Conservation (phyloP, 1,140 invertebrate genomes). For the Ridgeia piscesae region DNA sequence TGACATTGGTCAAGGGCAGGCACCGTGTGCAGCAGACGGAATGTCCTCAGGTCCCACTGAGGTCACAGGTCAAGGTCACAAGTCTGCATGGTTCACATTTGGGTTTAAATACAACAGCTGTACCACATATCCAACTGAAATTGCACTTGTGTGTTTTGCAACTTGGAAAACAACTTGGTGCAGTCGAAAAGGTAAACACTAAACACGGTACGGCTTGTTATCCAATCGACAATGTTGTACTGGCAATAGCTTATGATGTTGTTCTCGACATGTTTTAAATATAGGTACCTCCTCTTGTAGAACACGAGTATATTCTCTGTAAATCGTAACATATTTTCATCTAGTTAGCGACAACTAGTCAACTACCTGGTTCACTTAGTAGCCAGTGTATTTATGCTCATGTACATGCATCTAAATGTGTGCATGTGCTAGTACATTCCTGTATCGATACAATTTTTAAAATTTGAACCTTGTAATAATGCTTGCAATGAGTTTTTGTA, state of each 20-base stretch:
- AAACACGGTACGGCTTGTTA: too few species aligned
- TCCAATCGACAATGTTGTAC: too few species aligned
- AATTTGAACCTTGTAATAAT: too few species aligned
- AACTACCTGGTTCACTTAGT: neutral
- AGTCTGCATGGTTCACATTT: neutral
- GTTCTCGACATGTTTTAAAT: too few species aligned
- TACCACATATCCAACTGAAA: neutral
- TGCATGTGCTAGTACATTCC: neutral
- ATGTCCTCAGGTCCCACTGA: constrained; percentile 95
- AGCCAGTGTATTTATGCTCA: neutral
- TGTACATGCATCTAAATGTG: too few species aligned
- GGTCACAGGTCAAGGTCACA: constrained; percentile 35
- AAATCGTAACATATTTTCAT: neutral
- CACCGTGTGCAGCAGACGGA: constrained; percentile 90
- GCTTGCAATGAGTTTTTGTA: too few species aligned
- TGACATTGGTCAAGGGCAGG: constrained; percentile 85
- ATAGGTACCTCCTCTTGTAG: neutral
- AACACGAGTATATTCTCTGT: neutral
- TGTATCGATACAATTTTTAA: too few species aligned
- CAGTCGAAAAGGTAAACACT: too few species aligned
- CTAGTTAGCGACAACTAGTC: neutral
- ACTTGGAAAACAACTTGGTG: too few species aligned
- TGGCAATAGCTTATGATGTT: too few species aligned
- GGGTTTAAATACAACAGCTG: neutral
- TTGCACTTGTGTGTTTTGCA: neutral